Evolutionary conservation across 2,113 vertebrate genomes (phyloP), one percentile per base, ranked within the genome.

Genomic region (Cephalopterus ornatus): DNA sequence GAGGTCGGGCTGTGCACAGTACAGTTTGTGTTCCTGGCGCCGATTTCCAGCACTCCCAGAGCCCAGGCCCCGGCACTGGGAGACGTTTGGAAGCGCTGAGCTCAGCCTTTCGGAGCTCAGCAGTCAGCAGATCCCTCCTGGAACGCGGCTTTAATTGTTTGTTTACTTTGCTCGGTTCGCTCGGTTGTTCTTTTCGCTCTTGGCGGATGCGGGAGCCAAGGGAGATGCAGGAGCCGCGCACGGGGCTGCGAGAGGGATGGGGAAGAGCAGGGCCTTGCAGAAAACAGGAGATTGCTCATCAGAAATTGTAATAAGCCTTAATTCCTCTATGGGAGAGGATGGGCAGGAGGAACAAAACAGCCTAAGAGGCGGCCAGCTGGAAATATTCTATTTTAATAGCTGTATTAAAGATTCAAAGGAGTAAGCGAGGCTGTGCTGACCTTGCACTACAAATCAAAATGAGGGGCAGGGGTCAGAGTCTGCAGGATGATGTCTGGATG

Each of bases 221-320:
- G 85, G 79, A 79, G 78, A 75, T 13, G 77, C 3, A 30, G 37
- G 58, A 88, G 84, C 7, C 0, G 63, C 89, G 68, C 56, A 23
- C 2, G 5, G 74, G 46, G 74, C 58, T 70, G 79, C 27, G 72
- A 56, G 56, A 47, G 85, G 67, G 81, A 8, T 58, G 81, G 95
- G 71, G 86, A 92, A 83, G 85, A 92, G 82, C 70, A 8, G 81
- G 58, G 61, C 37, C 88, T 41, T 7, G 41, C 15, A 55, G 79
- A 55, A 86, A 94, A 84, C 88, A 88, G 79, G 91, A 92, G 91
- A 59, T 75, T 41, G 83, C 56, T 95, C 46, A 6, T 74, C 83
- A 80, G 53, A 77, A 84, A 71, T 62, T 58, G 41, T 63, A 59
- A 89, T 26, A 12, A 1, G 3, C 39, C 49, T 91, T 47, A 74